Conservation (phyloP, 2,113 vertebrate species). For the Cnemophilus loriae region DNA sequence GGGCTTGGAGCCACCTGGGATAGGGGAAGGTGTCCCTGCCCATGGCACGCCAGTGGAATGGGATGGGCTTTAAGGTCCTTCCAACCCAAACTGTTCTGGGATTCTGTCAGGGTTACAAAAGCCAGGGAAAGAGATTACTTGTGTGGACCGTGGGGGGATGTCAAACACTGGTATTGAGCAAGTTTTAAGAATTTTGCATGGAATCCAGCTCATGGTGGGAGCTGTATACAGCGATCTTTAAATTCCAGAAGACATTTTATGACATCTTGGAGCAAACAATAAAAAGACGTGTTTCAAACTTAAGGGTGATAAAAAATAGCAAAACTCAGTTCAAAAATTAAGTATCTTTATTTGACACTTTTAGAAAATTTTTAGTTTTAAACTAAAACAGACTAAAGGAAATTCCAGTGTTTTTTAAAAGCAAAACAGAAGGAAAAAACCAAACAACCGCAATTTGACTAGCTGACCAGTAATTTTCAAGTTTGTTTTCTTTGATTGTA, state of each 20-base stretch:
- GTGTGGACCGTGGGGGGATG: fast-evolving
- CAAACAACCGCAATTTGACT: neutral
- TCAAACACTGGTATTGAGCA: neutral
- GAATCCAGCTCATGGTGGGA: neutral
- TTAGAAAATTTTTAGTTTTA: slow-evolving; percentile 19
- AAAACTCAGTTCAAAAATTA: slow-evolving; percentile 16
- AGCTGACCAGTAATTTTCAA: neutral
- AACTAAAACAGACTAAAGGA: neutral
- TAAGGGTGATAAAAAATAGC: neutral
- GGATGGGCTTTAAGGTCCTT: neutral
- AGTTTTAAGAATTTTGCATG: neutral
- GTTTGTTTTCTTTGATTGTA: neutral
- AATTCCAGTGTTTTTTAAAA: neutral
- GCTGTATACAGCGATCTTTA: fast-evolving
- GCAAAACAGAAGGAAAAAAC: neutral
- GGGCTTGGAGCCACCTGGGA: neutral
- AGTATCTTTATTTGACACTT: slow-evolving; percentile 40
- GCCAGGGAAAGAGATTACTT: neutral
- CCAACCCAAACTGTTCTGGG: neutral
- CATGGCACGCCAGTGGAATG: fast-evolving
- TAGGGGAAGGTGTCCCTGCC: neutral
- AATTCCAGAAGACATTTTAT: neutral
- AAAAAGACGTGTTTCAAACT: neutral
- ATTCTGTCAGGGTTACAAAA: neutral
- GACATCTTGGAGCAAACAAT: neutral